phyloP scores from a whole-genome alignment of 2,113 vertebrate genomes.

The Nipponia nippon region DNA sequence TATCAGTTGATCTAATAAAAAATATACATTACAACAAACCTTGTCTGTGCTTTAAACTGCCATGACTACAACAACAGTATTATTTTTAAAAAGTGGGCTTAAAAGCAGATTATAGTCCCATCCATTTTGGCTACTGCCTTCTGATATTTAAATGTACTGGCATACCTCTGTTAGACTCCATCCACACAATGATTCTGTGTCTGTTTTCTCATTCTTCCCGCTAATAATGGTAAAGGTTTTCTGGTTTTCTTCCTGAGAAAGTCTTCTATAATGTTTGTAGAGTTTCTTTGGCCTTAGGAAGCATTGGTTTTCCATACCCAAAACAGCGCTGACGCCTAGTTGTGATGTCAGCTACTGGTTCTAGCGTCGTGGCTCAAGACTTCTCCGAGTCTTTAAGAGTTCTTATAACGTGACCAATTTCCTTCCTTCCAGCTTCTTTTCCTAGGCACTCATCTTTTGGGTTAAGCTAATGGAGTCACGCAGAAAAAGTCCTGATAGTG shows the following conservation, averaged over 20 bases:
- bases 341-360: neutral
- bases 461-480: neutral
- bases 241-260: neutral
- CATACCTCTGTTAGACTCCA: neutral
- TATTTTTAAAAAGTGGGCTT: neutral
- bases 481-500: neutral
- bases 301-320: neutral
- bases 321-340: neutral
- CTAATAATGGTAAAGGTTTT: neutral
- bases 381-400: neutral
- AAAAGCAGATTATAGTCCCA: neutral
- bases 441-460: neutral
- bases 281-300: neutral
- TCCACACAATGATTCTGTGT: neutral
- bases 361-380: neutral
- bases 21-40: neutral
- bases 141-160: neutral
- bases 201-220: neutral
- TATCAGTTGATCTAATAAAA: neutral
- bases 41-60: neutral
- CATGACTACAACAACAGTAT: neutral
- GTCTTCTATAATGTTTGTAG: neutral
- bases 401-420: neutral
- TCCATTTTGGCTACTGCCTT: neutral
- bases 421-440: neutral